Evolutionary conservation across 2,888 invertebrate species (phyloP).

Genomic region (Listrodromus nycthemerus): DNA sequence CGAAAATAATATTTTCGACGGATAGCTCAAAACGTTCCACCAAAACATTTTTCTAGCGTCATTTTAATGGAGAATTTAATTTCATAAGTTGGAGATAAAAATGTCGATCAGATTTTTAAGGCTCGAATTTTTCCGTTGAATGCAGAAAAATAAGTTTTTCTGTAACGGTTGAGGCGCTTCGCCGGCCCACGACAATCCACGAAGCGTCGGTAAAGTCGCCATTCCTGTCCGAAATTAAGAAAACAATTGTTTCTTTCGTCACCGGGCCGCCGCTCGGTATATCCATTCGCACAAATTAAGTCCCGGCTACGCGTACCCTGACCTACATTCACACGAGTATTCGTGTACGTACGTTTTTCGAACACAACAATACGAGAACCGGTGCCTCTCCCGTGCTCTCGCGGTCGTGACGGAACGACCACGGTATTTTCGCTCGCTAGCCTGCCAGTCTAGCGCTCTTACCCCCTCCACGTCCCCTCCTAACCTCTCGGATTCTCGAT

Average conservation of each 20-base stretch:
- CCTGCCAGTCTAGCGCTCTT: background rate
- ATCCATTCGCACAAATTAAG: slow-evolving; percentile 63
- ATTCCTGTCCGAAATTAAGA: background rate
- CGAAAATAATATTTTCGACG: no score
- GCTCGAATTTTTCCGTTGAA: no score
- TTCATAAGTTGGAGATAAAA: no score
- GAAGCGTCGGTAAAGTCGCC: background rate
- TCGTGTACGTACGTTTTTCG: slow-evolving; percentile 67
- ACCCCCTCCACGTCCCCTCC: slow-evolving; percentile 8
- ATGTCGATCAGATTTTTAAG: no score
- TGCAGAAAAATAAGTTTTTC: no score
- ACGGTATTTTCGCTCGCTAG: slow-evolving; percentile 47
- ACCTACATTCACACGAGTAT: slow-evolving; percentile 78
- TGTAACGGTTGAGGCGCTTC: no score
- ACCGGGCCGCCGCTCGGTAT: background rate
- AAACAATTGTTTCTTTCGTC: background rate
- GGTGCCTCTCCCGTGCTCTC: slow-evolving; percentile 37
- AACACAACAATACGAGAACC: slow-evolving; percentile 61
- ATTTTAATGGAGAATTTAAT: no score
- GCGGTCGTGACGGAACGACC: slow-evolving; percentile 14
- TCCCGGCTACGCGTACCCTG: slow-evolving; percentile 75
- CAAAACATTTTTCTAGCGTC: no score
- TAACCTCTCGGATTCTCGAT: background rate
- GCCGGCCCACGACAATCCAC: background rate
- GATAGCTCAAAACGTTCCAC: no score